Base-by-base conservation (phyloP, 2,888 invertebrate genomes). In the Cheilosia vulpina region DNA sequence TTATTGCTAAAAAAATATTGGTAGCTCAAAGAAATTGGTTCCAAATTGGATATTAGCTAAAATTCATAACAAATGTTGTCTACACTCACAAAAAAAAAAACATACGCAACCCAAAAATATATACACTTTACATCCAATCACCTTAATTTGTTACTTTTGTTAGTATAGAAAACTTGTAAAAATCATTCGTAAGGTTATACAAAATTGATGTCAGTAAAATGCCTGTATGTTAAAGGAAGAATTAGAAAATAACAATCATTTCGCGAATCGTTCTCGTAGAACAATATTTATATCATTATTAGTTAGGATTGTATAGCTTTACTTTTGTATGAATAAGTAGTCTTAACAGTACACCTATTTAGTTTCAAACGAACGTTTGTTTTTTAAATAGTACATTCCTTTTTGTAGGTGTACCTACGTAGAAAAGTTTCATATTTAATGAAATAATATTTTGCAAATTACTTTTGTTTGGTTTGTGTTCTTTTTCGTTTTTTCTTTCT, bases 401-500 rank as follows among this genome's bases (percentile, higher is more conserved):
- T 45, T n/a, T 65, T 31, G 72, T 69, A 66, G 38, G 24, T 82
- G 24, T 82, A 50, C 63, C 31, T 83, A 43, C 53, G 79, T 84
- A 73, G 78, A 68, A 69, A 69, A 50, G 50, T 69, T 84, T 79
- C 73, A 79, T 84, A 62, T 69, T 73, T 75, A 53, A 75, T 68
- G 57, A 63, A 83, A 78, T 73, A 80, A 79, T 66, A 75, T 76
- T 69, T 69, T 58, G 84, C 68, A 75, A 84, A 78, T 85, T 82
- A 87, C 71, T 87, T 85, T 87, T 82, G 80, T 88, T 88, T 76
- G 85, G 78, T 88, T 88, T 88, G 69, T 82, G 88, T 88, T 88
- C 89, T 90, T 90, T 91, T 90, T 91, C 88, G 89, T 90, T 91
- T 90, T 90, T 87, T 84, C 87, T 87, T 87, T 87, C 80, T 87